These are phyloP conservation scores for Microctonus brassicae DNA, from an alignment of 2,888 invertebrate genomes.

Conservation along the genomic window DNA sequence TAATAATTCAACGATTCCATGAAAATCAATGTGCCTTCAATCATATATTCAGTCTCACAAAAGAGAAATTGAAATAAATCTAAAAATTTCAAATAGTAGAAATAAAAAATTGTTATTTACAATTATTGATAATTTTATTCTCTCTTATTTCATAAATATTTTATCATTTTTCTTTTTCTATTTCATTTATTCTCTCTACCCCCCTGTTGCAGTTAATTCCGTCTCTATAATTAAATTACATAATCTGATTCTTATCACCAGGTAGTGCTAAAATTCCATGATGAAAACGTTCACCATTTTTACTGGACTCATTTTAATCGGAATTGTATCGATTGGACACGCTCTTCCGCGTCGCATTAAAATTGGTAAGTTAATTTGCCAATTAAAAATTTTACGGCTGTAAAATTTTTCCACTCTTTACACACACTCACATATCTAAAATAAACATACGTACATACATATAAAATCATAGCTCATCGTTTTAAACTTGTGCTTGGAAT, in stretches of 20 bases:
- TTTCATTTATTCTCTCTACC: not conserved
- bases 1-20: not conserved
- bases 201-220: not conserved
- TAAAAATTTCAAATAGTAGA: not conserved
- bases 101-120: not conserved
- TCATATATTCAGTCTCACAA: not conserved
- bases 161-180: not conserved
- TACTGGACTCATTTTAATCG: constrained; percentile 18
- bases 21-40: constrained; percentile 10
- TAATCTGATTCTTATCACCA: constrained; percentile 9
- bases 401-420: too few species aligned
- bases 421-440: not conserved
- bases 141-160: too few species aligned
- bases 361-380: constrained; percentile 40
- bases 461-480: not conserved
- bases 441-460: not conserved
- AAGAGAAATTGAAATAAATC: not conserved
- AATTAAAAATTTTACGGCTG: not conserved
- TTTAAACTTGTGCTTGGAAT: not conserved
- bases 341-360: constrained; percentile 39
- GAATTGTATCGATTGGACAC: constrained; percentile 26
- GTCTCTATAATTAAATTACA: not conserved
- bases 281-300: not conserved
- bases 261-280: not conserved
- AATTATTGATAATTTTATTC: not conserved